Percentiles rank a stretch among this genome's conserved stretches.
Evolutionary conservation across 2,888 invertebrate genomes (phyloP).

Genomic region (Cheilosia vulpina): DNA sequence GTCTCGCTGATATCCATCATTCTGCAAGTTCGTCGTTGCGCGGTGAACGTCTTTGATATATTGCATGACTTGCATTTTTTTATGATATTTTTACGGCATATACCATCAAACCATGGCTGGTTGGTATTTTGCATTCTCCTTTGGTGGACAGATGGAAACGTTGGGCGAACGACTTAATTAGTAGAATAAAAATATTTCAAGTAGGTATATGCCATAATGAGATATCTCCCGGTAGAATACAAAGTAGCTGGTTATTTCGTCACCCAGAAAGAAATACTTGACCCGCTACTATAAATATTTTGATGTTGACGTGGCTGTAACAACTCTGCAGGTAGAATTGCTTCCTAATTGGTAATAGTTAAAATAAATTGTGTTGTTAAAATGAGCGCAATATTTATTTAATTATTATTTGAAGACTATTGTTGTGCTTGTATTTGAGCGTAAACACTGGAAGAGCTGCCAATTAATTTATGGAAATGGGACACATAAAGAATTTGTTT

Average conservation of each 20-base stretch:
- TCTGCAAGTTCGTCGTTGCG: conserved; percentile 5
- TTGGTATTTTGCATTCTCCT: neutral
- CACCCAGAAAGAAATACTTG: neutral
- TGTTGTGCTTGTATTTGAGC: neutral
- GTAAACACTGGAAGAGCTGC: too few relatives aligned
- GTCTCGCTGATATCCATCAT: conserved; percentile 6
- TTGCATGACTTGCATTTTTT: neutral
- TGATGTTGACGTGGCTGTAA: neutral
- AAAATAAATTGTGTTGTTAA: neutral
- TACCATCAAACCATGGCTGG: neutral
- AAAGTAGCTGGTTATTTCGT: neutral
- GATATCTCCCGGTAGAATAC: neutral
- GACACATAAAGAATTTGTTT: too few relatives aligned
- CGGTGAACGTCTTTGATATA: conserved; percentile 5
- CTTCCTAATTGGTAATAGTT: neutral
- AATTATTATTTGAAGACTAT: neutral
- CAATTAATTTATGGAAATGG: too few relatives aligned
- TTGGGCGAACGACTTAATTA: neutral
- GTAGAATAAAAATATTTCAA: neutral
- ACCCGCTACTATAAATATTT: neutral
- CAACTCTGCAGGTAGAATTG: neutral
- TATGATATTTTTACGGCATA: conserved; percentile 6
- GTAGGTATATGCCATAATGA: neutral
- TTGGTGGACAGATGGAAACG: neutral
- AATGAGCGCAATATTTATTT: neutral